These are phyloP conservation scores for Indicator maculatus DNA, from an alignment of 2,113 vertebrate genomes.

Conservation along the genomic window DNA sequence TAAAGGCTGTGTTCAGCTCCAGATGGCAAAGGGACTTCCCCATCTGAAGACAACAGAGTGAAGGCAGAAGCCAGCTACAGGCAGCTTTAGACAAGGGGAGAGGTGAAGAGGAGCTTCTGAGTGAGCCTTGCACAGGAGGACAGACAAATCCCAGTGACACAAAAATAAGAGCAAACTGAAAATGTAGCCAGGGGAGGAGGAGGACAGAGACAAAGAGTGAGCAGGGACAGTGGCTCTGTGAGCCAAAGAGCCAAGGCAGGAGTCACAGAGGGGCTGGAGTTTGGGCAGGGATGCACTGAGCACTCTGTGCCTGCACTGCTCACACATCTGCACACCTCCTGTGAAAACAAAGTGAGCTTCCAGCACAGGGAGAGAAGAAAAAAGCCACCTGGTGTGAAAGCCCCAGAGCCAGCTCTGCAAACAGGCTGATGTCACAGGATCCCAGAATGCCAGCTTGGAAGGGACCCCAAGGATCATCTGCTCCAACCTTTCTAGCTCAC, in stretches of 20 bases:
- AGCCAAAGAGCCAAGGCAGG: background rate
- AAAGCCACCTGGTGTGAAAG: background rate
- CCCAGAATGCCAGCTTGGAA: too few species aligned
- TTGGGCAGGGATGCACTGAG: background rate
- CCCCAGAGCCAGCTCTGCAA: background rate
- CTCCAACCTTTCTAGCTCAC: too few species aligned
- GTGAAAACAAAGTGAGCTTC: background rate
- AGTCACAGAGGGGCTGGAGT: background rate
- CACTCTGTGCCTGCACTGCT: background rate
- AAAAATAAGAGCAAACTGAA: background rate
- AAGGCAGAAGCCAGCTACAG: background rate
- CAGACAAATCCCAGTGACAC: background rate
- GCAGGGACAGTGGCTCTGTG: background rate
- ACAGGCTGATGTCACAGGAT: too few species aligned
- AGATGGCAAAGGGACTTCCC: background rate
- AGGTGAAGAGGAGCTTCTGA: background rate
- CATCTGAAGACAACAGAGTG: background rate
- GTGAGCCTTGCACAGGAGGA: background rate
- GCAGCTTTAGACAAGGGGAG: background rate
- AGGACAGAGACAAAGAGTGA: background rate
- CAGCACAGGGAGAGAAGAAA: background rate
- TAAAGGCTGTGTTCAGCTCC: background rate
- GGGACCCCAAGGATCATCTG: too few species aligned
- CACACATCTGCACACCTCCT: background rate
- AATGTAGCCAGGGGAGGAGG: background rate